Evolutionary conservation across 2,797 vertebrate genomes (phyloP), one percentile per base, ranked within the genome.

Genomic region (Xerus rutilus): DNA sequence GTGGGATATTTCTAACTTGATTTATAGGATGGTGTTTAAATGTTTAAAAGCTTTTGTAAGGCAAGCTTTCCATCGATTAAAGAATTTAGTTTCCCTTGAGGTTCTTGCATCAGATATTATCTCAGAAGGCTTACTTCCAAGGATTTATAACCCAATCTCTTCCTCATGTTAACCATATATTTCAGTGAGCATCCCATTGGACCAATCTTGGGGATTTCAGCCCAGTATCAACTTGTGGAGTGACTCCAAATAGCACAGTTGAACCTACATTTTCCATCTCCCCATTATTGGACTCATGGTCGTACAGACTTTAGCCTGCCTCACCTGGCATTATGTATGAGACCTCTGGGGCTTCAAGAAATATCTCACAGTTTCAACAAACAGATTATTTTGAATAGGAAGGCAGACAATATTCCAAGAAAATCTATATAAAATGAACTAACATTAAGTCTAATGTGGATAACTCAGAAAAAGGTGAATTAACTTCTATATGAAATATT

Each of bases 21-120:
- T 97, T 97, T 97, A 97, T 94, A 89, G 72, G 93, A 92, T 83
- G 47, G 43, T 89, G 70, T 97, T 96, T 97, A 95, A 97, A 97
- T 74, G 91, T 97, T 96, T 96, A 97, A 96, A 97, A 97, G 96
- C 93, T 97, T 97, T 97, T 93, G 91, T 92, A 95, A 95, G 85
- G 85, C 89, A 95, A 69, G 84, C 89, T 97, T 97, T 97, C 91
- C 89, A 96, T 97, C 65, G 59, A 97, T 97, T 97, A 92, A 89
- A 96, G 89, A 97, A 96, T 96, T 94, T 82, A 82, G 93, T 83
- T 96, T 94, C 84, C 94, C 93, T 83, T n/a, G 85, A 94, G 95
- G 39, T 92, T 96, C 77, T 57, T 74, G 69, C 86, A 95, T 92
- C 89, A 95, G 95, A 87, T 96, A 96, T 90, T 87, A 95, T 84